Percentiles rank a stretch among this genome's conserved stretches.
phyloP scores from a whole-genome alignment of 2,113 vertebrate genomes.

The Formicarius rufipectus region DNA sequence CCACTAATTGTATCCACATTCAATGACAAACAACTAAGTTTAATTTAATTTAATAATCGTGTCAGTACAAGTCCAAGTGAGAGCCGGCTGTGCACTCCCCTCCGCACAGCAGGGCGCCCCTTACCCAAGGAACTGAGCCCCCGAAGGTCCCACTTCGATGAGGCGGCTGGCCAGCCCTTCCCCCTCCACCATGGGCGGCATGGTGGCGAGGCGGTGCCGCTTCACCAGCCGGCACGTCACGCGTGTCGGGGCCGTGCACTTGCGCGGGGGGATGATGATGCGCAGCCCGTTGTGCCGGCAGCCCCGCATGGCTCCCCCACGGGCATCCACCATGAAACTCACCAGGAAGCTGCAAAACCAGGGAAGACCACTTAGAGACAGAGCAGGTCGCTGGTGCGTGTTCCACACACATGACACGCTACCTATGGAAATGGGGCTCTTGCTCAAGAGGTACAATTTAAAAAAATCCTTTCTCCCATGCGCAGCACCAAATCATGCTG shows the following conservation, averaged over 20 bases:
- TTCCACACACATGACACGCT: neutral
- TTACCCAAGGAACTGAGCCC: conserved; percentile 99
- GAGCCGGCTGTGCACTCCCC: neutral
- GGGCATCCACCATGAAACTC: conserved; percentile 99
- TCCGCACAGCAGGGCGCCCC: conserved; percentile 18
- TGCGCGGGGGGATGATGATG: conserved; percentile 93
- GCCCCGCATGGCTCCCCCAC: conserved; percentile 95
- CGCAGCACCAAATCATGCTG: neutral
- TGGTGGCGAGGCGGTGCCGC: conserved; percentile 92
- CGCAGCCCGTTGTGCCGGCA: conserved; percentile 94
- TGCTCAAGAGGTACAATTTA: neutral
- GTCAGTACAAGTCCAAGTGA: neutral
- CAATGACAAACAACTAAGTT: no score
- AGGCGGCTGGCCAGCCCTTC: conserved; percentile 93
- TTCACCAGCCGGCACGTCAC: conserved; percentile 97
- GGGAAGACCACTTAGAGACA: neutral
- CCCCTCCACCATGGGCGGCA: conserved; percentile 97
- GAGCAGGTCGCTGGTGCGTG: fast-evolving
- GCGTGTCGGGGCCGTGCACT: conserved; percentile 93
- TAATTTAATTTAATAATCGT: no score
- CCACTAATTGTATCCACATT: no score
- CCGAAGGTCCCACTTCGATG: conserved; percentile 95
- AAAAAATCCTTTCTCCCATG: conserved; percentile 21
- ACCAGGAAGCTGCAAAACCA: conserved; percentile 89
- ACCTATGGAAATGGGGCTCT: neutral